Evolutionary conservation across 2,797 vertebrate species (phyloP), one percentile per base, ranked within the genome.

Genomic region (Glossophaga mutica): DNA sequence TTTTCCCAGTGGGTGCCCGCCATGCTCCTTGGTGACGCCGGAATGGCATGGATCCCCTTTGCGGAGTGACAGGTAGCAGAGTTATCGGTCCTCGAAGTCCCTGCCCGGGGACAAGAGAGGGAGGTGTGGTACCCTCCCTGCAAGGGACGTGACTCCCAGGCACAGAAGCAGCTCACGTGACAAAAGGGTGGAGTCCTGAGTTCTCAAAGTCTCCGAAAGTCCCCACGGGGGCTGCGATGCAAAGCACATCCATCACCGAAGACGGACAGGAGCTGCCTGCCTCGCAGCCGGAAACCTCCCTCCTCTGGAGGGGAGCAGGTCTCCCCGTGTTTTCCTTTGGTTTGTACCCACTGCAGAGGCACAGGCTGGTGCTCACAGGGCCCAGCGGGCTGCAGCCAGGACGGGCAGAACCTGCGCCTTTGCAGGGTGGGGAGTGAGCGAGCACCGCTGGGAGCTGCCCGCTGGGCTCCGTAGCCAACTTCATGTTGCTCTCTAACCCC

Each of bases 361-460:
- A 14, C 70, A 26, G 70, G 78, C 59, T 10, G 68, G 50, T 24
- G 67, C 37, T 2, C 14, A 6, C 4, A 10, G n/a, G 44, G 11
- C 11, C 48, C 67, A 5, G 44, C 0, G 9, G 39, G 46, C 74
- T 37, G 14, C 18, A 24, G 37, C 42, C 22, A 42, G 65, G 32
- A 9, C 9, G 74, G 65, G 52, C 1, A 26, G 9, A 42, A 1
- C 65, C 78, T 10, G 18, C 6, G 0, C 9, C 44, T 37, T 8
- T 18, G 82, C 82, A 10, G 9, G 42, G 42, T 3, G 14, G 32
- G 26, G 2, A 44, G 46, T 2, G 18, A 48, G n/a, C 1, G 32
- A 6, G 32, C 9, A 0, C 4, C 18, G 14, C 0, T 0, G 4
- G 7, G 14, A 77, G 39, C 79, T 12, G 7, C 32, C n/a, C 3